These are phyloP conservation scores for Paraescarpia echinospica DNA, from an alignment of 1,140 invertebrate genomes.

Conservation along the genomic window DNA sequence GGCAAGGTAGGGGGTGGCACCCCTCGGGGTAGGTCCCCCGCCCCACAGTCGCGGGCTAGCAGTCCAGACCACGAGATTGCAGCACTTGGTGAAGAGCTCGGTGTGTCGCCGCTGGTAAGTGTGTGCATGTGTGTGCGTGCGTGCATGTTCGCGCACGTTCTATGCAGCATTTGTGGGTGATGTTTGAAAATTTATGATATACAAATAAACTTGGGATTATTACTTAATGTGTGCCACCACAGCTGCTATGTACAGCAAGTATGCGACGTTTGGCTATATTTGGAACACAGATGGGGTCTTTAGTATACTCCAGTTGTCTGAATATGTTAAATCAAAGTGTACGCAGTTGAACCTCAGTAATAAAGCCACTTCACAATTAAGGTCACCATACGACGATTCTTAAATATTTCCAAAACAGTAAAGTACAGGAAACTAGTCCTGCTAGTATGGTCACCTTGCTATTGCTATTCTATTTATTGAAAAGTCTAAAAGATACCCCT, in stretches of 20 bases:
- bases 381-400: too few relatives aligned
- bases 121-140: background rate
- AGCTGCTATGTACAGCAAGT: background rate
- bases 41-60: conserved; percentile 45
- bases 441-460: too few relatives aligned
- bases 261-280: background rate
- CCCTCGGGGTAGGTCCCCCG: conserved; percentile 35
- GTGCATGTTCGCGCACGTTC: background rate
- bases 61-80: conserved; percentile 12
- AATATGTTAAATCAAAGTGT: background rate
- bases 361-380: too few relatives aligned
- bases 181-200: background rate
- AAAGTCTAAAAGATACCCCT: background rate
- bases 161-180: background rate
- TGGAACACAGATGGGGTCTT: background rate
- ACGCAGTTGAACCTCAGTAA: too few relatives aligned
- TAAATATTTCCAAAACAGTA: too few relatives aligned
- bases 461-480: too few relatives aligned
- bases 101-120: conserved; percentile 17
- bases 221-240: background rate
- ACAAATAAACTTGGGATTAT: background rate
- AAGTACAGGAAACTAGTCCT: too few relatives aligned
- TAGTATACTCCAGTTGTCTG: background rate
- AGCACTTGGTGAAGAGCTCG: background rate
- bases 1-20: background rate